A percentile compares a stretch with the other conserved stretches of the same genome.
These are phyloP conservation scores for Drosophila nigromelanica DNA, from an alignment of 1,140 invertebrate species.

Conservation along the genomic window DNA sequence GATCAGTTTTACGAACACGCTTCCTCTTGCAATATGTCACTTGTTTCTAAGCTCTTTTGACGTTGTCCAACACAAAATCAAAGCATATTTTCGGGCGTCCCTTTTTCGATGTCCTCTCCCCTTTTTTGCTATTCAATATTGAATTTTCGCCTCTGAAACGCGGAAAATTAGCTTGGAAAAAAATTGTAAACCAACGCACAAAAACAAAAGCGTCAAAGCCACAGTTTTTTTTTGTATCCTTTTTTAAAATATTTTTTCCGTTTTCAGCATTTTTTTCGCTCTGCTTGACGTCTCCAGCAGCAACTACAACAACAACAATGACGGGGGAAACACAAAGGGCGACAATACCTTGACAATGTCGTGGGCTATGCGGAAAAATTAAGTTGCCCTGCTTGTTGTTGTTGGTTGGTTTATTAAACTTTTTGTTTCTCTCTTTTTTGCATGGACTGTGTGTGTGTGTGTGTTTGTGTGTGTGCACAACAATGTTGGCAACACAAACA, in stretches of 20 bases:
- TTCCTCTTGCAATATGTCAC: neutral
- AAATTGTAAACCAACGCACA: conserved; percentile 19
- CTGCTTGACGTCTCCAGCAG: conserved; percentile 15
- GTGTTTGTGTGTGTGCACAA: conserved; percentile 15
- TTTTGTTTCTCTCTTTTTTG: conserved; percentile 10
- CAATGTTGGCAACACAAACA: conserved; percentile 24
- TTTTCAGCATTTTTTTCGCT: conserved; percentile 14
- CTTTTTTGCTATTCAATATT: conserved; percentile 18
- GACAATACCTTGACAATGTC: conserved; percentile 36
- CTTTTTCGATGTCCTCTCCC: conserved; percentile 1
- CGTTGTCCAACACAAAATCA: conserved; percentile 11
- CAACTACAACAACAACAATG: neutral
- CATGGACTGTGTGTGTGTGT: conserved; percentile 16
- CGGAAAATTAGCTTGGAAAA: conserved; percentile 22
- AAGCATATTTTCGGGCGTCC: conserved; percentile 12
- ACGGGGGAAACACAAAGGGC: conserved; percentile 13
- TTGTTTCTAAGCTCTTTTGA: neutral
- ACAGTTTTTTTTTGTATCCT: conserved; percentile 37
- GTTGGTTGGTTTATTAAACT: conserved; percentile 33
- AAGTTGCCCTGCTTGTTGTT: conserved; percentile 29
- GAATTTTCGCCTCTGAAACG: conserved; percentile 23
- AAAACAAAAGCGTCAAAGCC: conserved; percentile 25
- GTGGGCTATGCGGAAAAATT: conserved; percentile 30
- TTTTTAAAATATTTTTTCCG: conserved; percentile 30
- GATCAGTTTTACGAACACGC: neutral